Evolutionary conservation across 37 sponge, comb jelly and placozoan species (phyloP), one percentile per base, ranked within the genome.

Genomic region (Hexactinellida sp.): DNA sequence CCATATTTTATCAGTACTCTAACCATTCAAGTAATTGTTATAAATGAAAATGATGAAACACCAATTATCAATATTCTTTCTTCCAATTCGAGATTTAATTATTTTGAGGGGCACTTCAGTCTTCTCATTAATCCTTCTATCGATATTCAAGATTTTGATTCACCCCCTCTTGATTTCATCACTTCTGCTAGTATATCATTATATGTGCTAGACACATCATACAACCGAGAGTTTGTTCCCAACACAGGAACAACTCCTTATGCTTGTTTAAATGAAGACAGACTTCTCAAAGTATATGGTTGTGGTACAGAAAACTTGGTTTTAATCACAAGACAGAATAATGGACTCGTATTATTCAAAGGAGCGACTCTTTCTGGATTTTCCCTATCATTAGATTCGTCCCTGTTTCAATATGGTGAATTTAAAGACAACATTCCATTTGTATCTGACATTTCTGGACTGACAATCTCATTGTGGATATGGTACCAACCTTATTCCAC

Each of bases 31-130:
- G 82, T 94, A 28, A n/a, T 38, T 23, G 83, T 92, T 36, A 54
- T 84, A 0, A 90, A 94, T 84, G 54, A 90, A 35, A 94, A 94
- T 52, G 94, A 94, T 82, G 85, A 91, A 25, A 84, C 88, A 34
- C 92, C 94, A 24, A 54, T 87, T 38, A 85, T 93, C 9, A 85
- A 36, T n/a, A 84, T 92, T 7, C 32, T 32, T 23, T 1, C 21
- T 54, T n/a, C 23, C 0, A 34, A 71, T n/a, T 0, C 83, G 32
- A 19, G 0, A 1, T 54, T 86, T 41, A 38, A 38, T 30, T 84
- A 85, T 35, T 84, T 86, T 84, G 90, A 88, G 82, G 47, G 55
- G n/a, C 36, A 21, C 1, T 63, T 30, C 19, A n/a, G 21, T 36
- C 63, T 89, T 0, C 30, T 82, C 13, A 82, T 93, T 38, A 54